A percentile compares a stretch with the other conserved stretches of the same genome.
Conservation (phyloP, 2,888 invertebrate species). For the Diploptera punctata region DNA sequence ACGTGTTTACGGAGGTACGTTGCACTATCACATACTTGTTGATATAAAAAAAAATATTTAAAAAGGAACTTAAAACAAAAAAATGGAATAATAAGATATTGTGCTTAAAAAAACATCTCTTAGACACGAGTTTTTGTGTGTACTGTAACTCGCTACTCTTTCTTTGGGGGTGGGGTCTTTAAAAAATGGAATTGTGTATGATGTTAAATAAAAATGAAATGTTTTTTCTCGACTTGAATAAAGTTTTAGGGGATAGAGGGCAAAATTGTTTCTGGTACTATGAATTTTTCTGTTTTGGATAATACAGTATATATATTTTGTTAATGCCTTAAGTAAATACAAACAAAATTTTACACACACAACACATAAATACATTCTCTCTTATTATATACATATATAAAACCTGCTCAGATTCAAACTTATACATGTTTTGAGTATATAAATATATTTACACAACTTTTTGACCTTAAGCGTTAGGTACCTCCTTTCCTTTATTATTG, state of each 20-base stretch:
- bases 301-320: slow-evolving; percentile 42
- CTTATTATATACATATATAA: slow-evolving; percentile 43
- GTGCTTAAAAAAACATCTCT: slow-evolving; percentile 36
- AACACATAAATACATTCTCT: slow-evolving; percentile 43
- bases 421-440: slow-evolving; percentile 46
- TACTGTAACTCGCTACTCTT: slow-evolving; percentile 29
- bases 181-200: slow-evolving; percentile 25
- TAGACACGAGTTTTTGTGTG: slow-evolving; percentile 31
- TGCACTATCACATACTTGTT: slow-evolving; percentile 40
- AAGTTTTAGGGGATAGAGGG: not conserved
- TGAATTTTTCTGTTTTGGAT: slow-evolving; percentile 31
- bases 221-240: slow-evolving; percentile 15
- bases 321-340: slow-evolving; percentile 45
- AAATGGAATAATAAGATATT: slow-evolving; percentile 30
- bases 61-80: slow-evolving; percentile 32
- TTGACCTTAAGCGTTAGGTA: slow-evolving; percentile 43
- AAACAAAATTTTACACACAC: slow-evolving; percentile 45
- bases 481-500: slow-evolving; percentile 34
- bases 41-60: slow-evolving; percentile 37
- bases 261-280: slow-evolving; percentile 26
- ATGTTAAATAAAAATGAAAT: too few relatives aligned
- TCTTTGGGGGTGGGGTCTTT: slow-evolving; percentile 21
- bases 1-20: slow-evolving; percentile 32
- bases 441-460: slow-evolving; percentile 47
- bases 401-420: slow-evolving; percentile 45